Conservation (phyloP, 2,888 invertebrate species). For the Acrobasis consociella region DNA sequence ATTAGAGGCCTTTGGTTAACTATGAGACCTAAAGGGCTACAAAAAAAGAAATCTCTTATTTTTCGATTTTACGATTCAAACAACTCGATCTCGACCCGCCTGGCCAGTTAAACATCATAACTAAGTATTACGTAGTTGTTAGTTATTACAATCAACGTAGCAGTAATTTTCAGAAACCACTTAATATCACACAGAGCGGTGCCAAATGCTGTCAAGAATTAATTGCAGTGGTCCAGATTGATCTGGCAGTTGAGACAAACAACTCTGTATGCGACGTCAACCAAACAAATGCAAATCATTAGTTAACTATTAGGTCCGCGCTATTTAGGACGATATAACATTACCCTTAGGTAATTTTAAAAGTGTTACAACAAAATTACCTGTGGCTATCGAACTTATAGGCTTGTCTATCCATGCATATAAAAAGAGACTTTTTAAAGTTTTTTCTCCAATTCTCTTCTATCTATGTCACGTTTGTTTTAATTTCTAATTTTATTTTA, state of each 20-base stretch:
- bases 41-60: no score
- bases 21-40: no score
- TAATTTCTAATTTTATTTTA: no score
- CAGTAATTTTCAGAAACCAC: constrained; percentile 7
- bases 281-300: constrained; percentile 6
- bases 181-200: constrained; percentile 9
- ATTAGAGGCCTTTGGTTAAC: no score
- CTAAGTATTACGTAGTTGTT: background rate
- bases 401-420: no score
- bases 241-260: constrained; percentile 40
- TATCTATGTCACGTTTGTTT: no score
- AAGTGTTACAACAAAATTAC: no score
- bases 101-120: background rate
- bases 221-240: constrained; percentile 44
- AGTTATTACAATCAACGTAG: constrained; percentile 12
- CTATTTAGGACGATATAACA: background rate
- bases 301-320: background rate
- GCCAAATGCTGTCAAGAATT: constrained; percentile 50
- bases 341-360: background rate
- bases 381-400: no score
- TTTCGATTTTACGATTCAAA: no score
- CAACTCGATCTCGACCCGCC: no score
- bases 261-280: constrained; percentile 15
- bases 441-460: no score
- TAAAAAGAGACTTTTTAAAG: no score